Conservation (phyloP, 2,113 vertebrate species). For the Maccullochella peelii region DNA sequence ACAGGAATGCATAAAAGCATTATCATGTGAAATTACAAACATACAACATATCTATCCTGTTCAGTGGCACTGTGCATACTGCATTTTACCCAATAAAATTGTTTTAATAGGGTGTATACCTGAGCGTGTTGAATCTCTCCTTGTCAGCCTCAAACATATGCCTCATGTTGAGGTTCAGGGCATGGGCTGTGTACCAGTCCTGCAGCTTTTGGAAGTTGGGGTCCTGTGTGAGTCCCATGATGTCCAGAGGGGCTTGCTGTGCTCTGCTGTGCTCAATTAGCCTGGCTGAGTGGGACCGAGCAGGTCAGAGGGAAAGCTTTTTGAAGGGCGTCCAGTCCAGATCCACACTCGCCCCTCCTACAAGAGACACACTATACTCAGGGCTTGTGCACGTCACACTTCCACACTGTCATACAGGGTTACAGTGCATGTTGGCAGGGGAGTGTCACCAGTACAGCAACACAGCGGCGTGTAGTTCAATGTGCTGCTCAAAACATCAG, state of each 20-base stretch:
- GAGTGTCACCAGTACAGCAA: neutral
- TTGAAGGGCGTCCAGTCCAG: constrained; percentile 63
- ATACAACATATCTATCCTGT: neutral
- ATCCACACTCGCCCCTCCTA: constrained; percentile 66
- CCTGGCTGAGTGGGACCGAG: constrained; percentile 61
- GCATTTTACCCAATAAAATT: neutral
- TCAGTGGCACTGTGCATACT: neutral
- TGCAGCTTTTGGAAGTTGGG: constrained; percentile 89
- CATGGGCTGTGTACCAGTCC: constrained; percentile 88
- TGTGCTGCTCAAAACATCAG: neutral
- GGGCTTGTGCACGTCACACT: constrained; percentile 23
- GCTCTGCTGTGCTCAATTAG: constrained; percentile 63
- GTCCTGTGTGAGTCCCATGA: constrained; percentile 88
- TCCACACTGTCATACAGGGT: constrained; percentile 33
- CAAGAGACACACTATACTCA: constrained; percentile 49
- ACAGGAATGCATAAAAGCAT: neutral
- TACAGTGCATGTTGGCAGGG: constrained; percentile 6
- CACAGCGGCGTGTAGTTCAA: neutral
- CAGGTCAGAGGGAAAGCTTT: constrained; percentile 44
- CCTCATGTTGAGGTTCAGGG: constrained; percentile 88
- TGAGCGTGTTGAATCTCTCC: constrained; percentile 90
- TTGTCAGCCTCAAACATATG: constrained; percentile 89
- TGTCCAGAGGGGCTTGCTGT: constrained; percentile 55
- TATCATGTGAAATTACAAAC: neutral
- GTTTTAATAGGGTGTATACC: constrained; percentile 76